Evolutionary conservation across 1,140 invertebrate genomes (phyloP).

Genomic region (Heliconius eleuchia): DNA sequence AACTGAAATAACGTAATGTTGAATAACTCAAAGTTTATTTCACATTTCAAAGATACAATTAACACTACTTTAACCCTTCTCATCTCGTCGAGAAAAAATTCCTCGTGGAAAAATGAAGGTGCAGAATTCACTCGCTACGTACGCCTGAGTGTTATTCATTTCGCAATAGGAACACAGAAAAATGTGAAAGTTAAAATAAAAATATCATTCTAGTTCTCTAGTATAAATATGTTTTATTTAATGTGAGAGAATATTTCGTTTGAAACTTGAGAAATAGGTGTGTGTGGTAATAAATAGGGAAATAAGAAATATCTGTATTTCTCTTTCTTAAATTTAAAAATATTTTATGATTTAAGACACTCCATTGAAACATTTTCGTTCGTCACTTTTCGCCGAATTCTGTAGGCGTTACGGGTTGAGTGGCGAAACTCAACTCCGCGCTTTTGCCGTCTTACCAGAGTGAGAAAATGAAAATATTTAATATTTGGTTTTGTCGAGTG

Average conservation of each 20-base stretch:
- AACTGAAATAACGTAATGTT: background rate
- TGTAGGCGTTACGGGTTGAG: too few species aligned
- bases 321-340: background rate
- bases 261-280: background rate
- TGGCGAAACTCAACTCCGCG: too few species aligned
- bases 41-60: constrained; percentile 10
- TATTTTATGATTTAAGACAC: background rate
- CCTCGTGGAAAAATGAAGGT: constrained; percentile 22
- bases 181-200: constrained; percentile 5
- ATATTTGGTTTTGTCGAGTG: too few species aligned
- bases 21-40: background rate
- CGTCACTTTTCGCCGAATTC: too few species aligned
- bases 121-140: constrained; percentile 14
- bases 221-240: background rate
- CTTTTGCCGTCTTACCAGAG: too few species aligned
- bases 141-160: constrained; percentile 21
- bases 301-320: background rate
- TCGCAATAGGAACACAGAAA: constrained; percentile 4
- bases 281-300: background rate
- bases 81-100: constrained; percentile 1
- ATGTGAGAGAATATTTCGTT: background rate
- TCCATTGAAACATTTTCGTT: too few species aligned
- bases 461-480: too few species aligned
- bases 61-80: background rate
- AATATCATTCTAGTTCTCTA: background rate